Percentiles rank a stretch among this genome's conserved stretches.
Evolutionary conservation across 2,888 invertebrate genomes (phyloP).

Genomic region (Deilephila porcellus): DNA sequence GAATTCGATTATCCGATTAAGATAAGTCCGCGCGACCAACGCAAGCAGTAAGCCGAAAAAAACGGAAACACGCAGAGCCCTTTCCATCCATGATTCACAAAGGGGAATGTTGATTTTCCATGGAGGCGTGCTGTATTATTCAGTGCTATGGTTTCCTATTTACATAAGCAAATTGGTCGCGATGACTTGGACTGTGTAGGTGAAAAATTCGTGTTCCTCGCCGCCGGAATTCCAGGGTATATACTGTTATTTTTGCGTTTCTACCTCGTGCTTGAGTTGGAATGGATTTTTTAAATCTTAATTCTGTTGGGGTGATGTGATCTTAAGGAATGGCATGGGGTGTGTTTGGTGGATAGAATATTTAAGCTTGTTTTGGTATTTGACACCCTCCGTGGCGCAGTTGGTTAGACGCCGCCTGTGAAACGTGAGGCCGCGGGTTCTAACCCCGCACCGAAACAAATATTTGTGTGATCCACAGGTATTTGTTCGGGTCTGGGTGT

Average conservation of each 20-base stretch:
- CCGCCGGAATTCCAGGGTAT: background rate
- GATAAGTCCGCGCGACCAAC: background rate
- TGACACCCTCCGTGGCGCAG: too few species aligned
- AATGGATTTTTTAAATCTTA: constrained; percentile 1
- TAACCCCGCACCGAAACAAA: too few species aligned
- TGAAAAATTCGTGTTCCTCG: background rate
- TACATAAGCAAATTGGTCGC: constrained; percentile 61
- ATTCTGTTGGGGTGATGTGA: background rate
- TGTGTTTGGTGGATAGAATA: too few species aligned
- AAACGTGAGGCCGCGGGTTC: too few species aligned
- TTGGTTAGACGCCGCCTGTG: too few species aligned
- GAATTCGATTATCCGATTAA: background rate
- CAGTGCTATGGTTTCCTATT: constrained; percentile 55
- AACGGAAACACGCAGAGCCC: constrained; percentile 48
- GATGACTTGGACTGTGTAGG: constrained; percentile 37
- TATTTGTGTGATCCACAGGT: too few species aligned
- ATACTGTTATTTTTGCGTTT: background rate
- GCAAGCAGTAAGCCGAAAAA: constrained; percentile 42
- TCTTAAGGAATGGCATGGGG: too few species aligned
- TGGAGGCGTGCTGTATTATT: constrained; percentile 57
- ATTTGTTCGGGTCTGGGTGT: too few species aligned
- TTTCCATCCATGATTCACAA: constrained; percentile 62
- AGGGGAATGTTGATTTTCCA: constrained; percentile 56
- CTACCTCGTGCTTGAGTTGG: background rate
- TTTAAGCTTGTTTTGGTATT: too few species aligned